phyloP scores from a whole-genome alignment of 2,888 invertebrate species.

The Agrotis clavis region DNA sequence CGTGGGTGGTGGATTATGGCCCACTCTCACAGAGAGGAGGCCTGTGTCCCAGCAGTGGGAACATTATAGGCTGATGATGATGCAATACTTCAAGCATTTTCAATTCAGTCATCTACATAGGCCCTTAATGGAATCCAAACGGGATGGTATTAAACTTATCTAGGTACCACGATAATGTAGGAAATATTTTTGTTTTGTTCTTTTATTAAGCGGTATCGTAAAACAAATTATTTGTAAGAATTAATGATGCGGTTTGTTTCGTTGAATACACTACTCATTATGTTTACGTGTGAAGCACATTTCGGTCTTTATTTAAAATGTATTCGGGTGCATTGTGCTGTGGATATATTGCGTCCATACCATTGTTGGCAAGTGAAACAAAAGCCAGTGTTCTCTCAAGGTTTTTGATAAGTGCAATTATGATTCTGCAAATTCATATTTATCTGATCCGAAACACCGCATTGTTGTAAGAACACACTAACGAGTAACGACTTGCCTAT shows the following conservation, averaged over 20 bases:
- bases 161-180: background rate
- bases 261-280: conserved; percentile 64
- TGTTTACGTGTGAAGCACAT: conserved; percentile 72
- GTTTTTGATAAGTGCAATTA: conserved; percentile 77
- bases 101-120: background rate
- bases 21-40: too few relatives aligned
- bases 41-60: too few relatives aligned
- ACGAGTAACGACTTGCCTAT: conserved; percentile 31
- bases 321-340: conserved; percentile 71
- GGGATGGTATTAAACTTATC: background rate
- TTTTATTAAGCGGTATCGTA: conserved; percentile 3
- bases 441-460: conserved; percentile 73
- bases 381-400: conserved; percentile 77
- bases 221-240: conserved; percentile 55
- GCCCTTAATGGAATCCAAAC: background rate
- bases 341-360: conserved; percentile 67
- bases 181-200: background rate
- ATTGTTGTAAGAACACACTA: conserved; percentile 54
- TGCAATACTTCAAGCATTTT: background rate
- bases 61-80: too few relatives aligned
- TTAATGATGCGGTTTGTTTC: conserved; percentile 56
- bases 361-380: conserved; percentile 77
- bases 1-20: too few relatives aligned
- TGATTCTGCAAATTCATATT: conserved; percentile 73
- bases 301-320: conserved; percentile 73